Evolutionary conservation across 2,797 vertebrate genomes (phyloP).

Genomic region (Menidia menidia): DNA sequence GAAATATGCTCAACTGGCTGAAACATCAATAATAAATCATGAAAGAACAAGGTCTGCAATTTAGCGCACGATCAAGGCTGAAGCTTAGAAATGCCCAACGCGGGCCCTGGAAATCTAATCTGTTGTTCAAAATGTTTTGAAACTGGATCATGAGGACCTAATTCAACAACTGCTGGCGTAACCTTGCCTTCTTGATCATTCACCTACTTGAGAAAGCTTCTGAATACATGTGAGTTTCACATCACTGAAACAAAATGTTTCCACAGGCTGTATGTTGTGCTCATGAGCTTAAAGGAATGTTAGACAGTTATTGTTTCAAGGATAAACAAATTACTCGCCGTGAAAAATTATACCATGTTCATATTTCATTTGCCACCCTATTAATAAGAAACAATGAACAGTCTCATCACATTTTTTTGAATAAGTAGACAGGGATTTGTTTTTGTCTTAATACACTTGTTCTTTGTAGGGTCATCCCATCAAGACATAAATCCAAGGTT

Average conservation of each 20-base stretch:
- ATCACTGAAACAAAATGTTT: neutral
- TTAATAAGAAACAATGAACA: too few relatives aligned
- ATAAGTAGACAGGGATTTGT: too few relatives aligned
- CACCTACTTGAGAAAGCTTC: neutral
- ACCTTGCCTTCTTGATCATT: neutral
- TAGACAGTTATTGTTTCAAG: neutral
- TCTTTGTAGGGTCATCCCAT: too few relatives aligned
- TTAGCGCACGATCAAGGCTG: neutral
- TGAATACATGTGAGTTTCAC: neutral
- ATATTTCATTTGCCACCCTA: too few relatives aligned
- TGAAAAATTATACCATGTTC: too few relatives aligned
- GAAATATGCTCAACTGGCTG: slow-evolving; percentile 21
- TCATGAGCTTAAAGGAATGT: neutral
- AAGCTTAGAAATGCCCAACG: neutral
- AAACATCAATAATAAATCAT: slow-evolving; percentile 20
- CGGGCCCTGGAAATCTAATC: neutral
- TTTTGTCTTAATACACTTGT: too few relatives aligned
- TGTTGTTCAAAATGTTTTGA: neutral
- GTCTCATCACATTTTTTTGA: too few relatives aligned
- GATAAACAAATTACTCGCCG: too few relatives aligned
- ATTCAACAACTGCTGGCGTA: neutral
- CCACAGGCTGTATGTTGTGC: neutral
- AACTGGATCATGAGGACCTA: neutral
- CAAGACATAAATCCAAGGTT: too few relatives aligned
- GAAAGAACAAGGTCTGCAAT: neutral